Percentiles rank a stretch among this genome's conserved stretches.
Evolutionary conservation across 2,797 vertebrate species (phyloP).

Genomic region (Ctenosaura bakeri): DNA sequence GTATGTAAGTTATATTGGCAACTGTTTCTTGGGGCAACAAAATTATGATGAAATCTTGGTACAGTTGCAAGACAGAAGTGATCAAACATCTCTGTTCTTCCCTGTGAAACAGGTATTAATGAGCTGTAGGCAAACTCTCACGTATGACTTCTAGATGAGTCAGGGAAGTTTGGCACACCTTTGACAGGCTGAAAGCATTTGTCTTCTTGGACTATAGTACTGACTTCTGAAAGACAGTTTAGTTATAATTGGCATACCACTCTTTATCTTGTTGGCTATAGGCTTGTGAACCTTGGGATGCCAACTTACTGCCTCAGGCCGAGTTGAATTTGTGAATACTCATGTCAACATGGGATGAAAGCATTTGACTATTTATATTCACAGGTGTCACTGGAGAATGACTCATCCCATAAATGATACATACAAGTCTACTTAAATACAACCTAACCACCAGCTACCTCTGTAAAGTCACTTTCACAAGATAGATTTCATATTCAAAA

Average conservation of each 20-base stretch:
- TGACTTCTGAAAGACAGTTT: slow-evolving; percentile 55
- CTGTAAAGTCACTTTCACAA: slow-evolving; percentile 43
- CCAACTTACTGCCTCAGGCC: slow-evolving; percentile 71
- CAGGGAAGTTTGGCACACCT: slow-evolving; percentile 30
- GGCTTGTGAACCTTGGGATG: slow-evolving; percentile 70
- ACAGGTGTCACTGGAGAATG: slow-evolving; percentile 53
- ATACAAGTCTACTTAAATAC: slow-evolving; percentile 49
- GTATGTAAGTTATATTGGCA: too few species aligned
- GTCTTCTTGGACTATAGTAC: slow-evolving; percentile 64
- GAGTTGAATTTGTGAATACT: slow-evolving; percentile 68
- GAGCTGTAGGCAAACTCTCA: slow-evolving; percentile 44
- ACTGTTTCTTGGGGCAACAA: background rate
- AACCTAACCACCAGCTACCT: slow-evolving; percentile 57
- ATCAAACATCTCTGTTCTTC: slow-evolving; percentile 33
- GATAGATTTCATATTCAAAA: background rate
- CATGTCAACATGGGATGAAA: background rate
- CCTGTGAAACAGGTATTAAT: slow-evolving; percentile 26
- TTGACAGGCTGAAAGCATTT: slow-evolving; percentile 64
- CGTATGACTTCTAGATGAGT: slow-evolving; percentile 47
- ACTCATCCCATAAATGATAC: slow-evolving; percentile 54
- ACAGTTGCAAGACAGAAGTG: slow-evolving; percentile 38
- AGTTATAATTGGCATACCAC: slow-evolving; percentile 66
- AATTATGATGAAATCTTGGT: slow-evolving; percentile 1
- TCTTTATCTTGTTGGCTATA: slow-evolving; percentile 54
- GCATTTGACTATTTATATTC: slow-evolving; percentile 68